These are phyloP conservation scores for Adoxophyes honmai DNA, from an alignment of 1,140 invertebrate species.

Conservation along the genomic window DNA sequence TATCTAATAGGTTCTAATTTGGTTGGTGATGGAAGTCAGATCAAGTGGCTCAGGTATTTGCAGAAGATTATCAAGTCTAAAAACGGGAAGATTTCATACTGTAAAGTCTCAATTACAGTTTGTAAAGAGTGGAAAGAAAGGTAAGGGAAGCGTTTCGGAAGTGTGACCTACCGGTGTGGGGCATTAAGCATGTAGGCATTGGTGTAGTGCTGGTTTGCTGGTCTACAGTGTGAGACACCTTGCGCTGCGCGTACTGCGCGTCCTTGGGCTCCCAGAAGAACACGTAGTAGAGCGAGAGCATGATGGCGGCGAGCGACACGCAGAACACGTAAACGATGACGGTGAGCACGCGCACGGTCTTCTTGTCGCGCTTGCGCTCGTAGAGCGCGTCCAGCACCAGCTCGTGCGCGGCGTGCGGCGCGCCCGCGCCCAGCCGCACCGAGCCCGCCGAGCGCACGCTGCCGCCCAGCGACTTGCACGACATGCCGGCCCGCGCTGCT, in stretches of 20 bases:
- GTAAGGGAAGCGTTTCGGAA: slow-evolving; percentile 40
- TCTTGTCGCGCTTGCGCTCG: slow-evolving; percentile 90
- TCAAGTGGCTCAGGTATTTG: neutral
- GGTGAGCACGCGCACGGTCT: slow-evolving; percentile 93
- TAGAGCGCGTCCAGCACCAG: slow-evolving; percentile 89
- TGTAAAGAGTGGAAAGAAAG: slow-evolving; percentile 17
- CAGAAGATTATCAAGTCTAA: neutral
- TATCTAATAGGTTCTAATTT: neutral
- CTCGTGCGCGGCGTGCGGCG: slow-evolving; percentile 82
- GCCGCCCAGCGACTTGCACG: slow-evolving; percentile 62
- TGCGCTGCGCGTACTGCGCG: slow-evolving; percentile 67
- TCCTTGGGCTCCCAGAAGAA: slow-evolving; percentile 94
- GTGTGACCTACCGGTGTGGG: slow-evolving; percentile 75
- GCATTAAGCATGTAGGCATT: slow-evolving; percentile 75
- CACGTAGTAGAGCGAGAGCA: slow-evolving; percentile 96
- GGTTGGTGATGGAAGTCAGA: neutral
- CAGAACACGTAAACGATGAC: slow-evolving; percentile 97
- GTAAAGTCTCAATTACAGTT: slow-evolving; percentile 17
- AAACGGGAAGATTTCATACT: slow-evolving; percentile 1
- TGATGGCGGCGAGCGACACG: slow-evolving; percentile 95
- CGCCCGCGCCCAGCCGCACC: slow-evolving; percentile 79
- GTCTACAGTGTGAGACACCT: slow-evolving; percentile 70
- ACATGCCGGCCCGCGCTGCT: slow-evolving; percentile 50
- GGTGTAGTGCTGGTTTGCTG: slow-evolving; percentile 71
- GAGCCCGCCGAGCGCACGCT: slow-evolving; percentile 69